phyloP scores from a whole-genome alignment of 53 echinoderm and acorn worm species.

The Echinometra lucunter region DNA sequence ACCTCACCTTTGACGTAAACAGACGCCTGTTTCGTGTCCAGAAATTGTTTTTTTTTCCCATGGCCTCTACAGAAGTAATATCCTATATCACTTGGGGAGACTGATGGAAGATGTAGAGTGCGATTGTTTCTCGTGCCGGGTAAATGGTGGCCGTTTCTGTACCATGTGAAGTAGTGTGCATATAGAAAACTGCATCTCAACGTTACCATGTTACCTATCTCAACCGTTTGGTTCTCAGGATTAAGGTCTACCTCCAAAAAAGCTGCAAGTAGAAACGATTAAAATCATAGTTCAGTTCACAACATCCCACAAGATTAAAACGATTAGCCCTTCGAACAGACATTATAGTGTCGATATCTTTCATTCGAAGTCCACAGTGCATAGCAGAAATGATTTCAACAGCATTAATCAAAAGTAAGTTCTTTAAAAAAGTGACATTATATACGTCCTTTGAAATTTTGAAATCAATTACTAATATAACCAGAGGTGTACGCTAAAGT shows the following conservation, averaged over 20 bases:
- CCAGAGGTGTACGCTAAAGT: too few species aligned
- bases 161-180: background rate
- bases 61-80: background rate
- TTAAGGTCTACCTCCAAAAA: background rate
- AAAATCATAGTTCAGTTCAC: background rate
- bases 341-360: too few species aligned
- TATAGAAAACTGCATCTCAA: background rate
- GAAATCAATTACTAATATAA: too few species aligned
- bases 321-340: too few species aligned
- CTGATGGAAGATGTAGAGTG: background rate
- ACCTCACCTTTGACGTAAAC: background rate
- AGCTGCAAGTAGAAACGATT: background rate
- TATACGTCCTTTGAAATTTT: too few species aligned
- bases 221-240: background rate
- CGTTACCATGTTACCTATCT: background rate
- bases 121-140: background rate
- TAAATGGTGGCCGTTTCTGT: background rate
- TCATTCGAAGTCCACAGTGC: too few species aligned
- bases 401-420: too few species aligned
- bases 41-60: background rate
- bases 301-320: too few species aligned
- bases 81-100: background rate
- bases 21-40: background rate
- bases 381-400: too few species aligned
- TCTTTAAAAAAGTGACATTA: too few species aligned